Evolutionary conservation across 2,888 invertebrate species (phyloP).

Genomic region (Ceraclea dissimilis): DNA sequence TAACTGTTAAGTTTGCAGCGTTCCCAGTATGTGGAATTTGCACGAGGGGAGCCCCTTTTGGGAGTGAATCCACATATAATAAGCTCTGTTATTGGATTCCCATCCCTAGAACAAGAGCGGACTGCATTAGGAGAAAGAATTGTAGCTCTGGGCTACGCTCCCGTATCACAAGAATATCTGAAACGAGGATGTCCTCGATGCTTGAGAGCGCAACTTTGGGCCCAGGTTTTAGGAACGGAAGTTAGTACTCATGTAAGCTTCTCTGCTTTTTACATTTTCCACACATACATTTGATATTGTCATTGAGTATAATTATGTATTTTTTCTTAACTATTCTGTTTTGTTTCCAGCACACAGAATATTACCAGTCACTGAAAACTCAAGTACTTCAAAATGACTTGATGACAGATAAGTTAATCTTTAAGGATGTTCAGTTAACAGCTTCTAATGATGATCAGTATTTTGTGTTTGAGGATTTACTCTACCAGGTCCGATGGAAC

Average conservation of each 20-base stretch:
- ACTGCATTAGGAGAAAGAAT: constrained; percentile 71
- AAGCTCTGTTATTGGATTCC: constrained; percentile 45
- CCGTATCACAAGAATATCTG: constrained; percentile 82
- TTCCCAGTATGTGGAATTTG: constrained; percentile 61
- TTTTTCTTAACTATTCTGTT: too few relatives aligned
- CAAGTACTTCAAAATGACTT: constrained; percentile 82
- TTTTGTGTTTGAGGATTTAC: constrained; percentile 93
- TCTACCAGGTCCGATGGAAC: constrained; percentile 88
- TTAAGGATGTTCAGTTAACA: constrained; percentile 92
- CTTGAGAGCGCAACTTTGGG: constrained; percentile 77
- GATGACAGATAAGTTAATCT: constrained; percentile 88
- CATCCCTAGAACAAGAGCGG: constrained; percentile 60
- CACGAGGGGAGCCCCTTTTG: constrained; percentile 68
- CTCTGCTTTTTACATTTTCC: not conserved
- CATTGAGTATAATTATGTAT: too few relatives aligned
- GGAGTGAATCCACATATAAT: constrained; percentile 60
- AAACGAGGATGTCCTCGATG: constrained; percentile 78
- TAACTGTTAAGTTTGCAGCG: constrained; percentile 56
- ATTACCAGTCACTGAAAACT: constrained; percentile 74
- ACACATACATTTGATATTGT: too few relatives aligned
- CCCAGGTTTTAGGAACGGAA: constrained; percentile 76
- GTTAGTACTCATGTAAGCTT: constrained; percentile 55
- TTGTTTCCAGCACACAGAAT: constrained; percentile 55
- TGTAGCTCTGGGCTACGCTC: constrained; percentile 70
- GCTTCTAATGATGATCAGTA: constrained; percentile 97